Base-by-base conservation (phyloP, 2,113 vertebrate species). In the Stomatorhinus ivindoensis region DNA sequence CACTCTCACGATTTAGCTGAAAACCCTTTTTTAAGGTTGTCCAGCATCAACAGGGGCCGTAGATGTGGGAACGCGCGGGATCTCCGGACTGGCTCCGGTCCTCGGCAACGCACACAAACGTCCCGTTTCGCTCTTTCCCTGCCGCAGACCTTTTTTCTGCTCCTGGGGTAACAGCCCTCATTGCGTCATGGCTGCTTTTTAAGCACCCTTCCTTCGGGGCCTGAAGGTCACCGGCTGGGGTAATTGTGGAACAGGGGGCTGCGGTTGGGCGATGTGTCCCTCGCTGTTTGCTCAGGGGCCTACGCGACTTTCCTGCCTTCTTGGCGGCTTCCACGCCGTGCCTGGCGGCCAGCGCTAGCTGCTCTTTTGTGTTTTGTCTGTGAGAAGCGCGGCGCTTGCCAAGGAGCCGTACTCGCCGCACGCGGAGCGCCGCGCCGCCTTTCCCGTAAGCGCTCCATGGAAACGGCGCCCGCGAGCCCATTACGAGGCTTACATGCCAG, bases 361-460 rank as follows among this genome's bases (percentile, higher is more conserved):
- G 76, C n/a, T 85, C 88, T 84, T 89, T 84, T 53, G 76, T 89
- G 80, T 85, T 84, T 24, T 83, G 21, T 89, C 88, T 89, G 76
- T 89, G 88, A 89, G 76, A 89, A 89, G 31, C 24, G 21, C 21
- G 4, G 9, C 9, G 51, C 50, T 89, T 84, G 76, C 88, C 76
- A 89, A 89, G 31, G 39, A 84, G 3, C 50, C 51, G 8, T 13
- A 39, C 24, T 82, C 44, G 17, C 76, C 48, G 19, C 39, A 10
- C 35, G 50, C 3, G 55, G 39, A n/a, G 44, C 9, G 42, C 82
- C 82, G 9, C 19, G 19, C 82, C 10, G 82, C 39, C 82, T 84
- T 84, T 73, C 61, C 87, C 46, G 61, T 73, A 48, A 76, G 13
- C 42, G n/a, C 46, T 17, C 35, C 4, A 47, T 73, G 69, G 55